Percentiles rank a stretch among this genome's conserved stretches.
Conservation (phyloP, 2,113 vertebrate species). For the Nyctibius bracteatus region DNA sequence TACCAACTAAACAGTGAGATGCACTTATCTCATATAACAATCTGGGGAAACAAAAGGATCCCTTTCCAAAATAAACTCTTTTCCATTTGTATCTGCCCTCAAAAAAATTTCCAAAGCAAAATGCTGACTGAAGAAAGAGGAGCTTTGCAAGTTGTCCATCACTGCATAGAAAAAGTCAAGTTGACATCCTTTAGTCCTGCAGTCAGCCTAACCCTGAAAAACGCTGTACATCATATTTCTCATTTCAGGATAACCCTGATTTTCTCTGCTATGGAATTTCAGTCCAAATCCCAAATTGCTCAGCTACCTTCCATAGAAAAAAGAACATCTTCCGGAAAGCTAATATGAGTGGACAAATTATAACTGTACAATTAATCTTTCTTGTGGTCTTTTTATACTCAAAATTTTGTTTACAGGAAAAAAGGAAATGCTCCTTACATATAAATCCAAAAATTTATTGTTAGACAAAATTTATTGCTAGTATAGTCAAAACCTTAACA, state of each 20-base stretch:
- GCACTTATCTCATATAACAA: background rate
- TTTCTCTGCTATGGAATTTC: background rate
- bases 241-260: background rate
- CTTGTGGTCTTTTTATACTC: background rate
- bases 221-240: background rate
- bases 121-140: background rate
- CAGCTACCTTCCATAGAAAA: background rate
- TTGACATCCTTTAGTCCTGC: background rate
- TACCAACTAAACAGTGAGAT: background rate
- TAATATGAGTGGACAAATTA: background rate
- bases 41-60: background rate
- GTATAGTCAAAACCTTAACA: background rate
- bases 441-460: background rate
- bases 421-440: background rate
- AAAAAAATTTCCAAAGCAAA: background rate
- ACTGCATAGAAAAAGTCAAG: background rate
- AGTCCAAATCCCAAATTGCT: background rate
- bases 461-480: no score
- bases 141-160: background rate
- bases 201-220: background rate
- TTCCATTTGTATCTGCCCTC: background rate
- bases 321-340: background rate
- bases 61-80: background rate
- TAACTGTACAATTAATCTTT: background rate
- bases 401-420: background rate